Base-by-base conservation (phyloP, 2,888 invertebrate species). In the Eristalinus aeneus region DNA sequence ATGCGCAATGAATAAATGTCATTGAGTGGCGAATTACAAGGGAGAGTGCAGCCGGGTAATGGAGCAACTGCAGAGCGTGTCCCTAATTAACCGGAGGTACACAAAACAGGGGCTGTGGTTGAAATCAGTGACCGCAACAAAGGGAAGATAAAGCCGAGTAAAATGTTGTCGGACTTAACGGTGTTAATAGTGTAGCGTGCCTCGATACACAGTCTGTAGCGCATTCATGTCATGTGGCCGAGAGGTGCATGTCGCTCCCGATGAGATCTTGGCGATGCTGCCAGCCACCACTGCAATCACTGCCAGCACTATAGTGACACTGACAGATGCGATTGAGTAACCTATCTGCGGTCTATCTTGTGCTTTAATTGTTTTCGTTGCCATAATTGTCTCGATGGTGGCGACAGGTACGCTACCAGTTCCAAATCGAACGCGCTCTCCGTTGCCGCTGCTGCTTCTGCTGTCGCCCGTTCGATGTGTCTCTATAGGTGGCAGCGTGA, bases 51-150 rank as follows among this genome's bases (percentile, higher is more conserved):
- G 69, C 36, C 34, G 10, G 39, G 36, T 76, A 61, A 36, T 54
- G 23, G 61, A 61, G 20, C 6, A 39, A 76, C 65, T 36, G 36
- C 77, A 36, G 54, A 67, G 72, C 58, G 53, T 69, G 36, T 27
- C 53, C 64, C 84, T 74, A 79, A 84, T 79, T 84, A 79, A 79
- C 69, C 34, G 72, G 23, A 69, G 22, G 63, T 20, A 53, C 53
- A 53, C 61, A 63, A 10, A 61, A 20, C n/a, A 71, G 27, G 54
- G 22, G 34, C 65, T 80, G 74, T 56, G 79, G 84, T 75, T 71
- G 39, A 75, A 71, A 67, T 69, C 53, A 67, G 71, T 79, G 84
- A 80, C 84, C 80, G 80, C 84, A 85, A 75, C 69, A 68, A 77
- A 64, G 53, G 34, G 64, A 68, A 36, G 10, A 31, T 12, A 22